Base-by-base conservation (phyloP, 2,888 invertebrate species). In the Caenorhabditis drosophilae region DNA sequence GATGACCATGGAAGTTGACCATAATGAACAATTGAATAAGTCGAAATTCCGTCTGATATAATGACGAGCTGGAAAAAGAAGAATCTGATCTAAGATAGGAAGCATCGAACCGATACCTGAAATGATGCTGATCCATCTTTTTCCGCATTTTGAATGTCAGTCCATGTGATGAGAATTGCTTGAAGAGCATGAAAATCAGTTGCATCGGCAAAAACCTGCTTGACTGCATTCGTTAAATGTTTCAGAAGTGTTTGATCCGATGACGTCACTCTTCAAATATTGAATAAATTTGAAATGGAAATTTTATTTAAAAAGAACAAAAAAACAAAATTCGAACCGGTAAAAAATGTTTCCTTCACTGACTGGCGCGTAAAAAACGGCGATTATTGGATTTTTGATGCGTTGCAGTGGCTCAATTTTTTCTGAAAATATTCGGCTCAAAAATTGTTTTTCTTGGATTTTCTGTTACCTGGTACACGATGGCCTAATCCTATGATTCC, bases 121-220 rank as follows among this genome's bases (percentile, higher is more conserved):
- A 77, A 53, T 25, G 20, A 61, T 52, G 81, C 81, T 75, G 88
- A 88, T 84, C 89, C 90, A 81, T 91, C 70, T 31, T 50, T 54
- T 35, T 77, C 77, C 7, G 61, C 55, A 88, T 54, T 70, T 15
- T 64, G 49, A 38, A 81, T 49, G 53, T 90, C 89, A 34, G 89
- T 86, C 96, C 96, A 97, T 0, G 95, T 96, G 16, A 89, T 91
- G 47, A 97, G 88, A 80, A 96, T 90, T 4, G 93, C 87, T 75
- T 73, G 63, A 0, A 86, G 88, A 0, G 94, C 91, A 76, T 88
- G 86, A 84, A 94, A 97, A 62, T 89, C 88, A 2, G 85, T 84
- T 42, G 89, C 89, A 23, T 89, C 88, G 31, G 89, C 88, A 84
- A 92, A 94, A 64, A 90, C 89, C 59, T 89, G 88, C 57, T 89